Evolutionary conservation across 2,888 invertebrate genomes (phyloP).

Genomic region (Helleia helle): DNA sequence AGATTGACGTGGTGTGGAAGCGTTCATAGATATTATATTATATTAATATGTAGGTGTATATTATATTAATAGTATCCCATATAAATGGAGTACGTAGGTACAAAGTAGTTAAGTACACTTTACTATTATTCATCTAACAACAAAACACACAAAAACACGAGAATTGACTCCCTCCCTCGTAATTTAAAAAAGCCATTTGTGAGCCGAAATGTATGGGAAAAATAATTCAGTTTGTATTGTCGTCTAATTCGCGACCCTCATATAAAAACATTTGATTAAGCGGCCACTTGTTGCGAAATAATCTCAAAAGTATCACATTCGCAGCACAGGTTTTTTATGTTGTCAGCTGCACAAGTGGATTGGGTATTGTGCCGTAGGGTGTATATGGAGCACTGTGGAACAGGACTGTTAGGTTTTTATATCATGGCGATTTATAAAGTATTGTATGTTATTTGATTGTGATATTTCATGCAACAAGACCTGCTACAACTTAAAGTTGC

Average conservation of each 20-base stretch:
- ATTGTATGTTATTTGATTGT: too few relatives aligned
- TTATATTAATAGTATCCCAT: too few relatives aligned
- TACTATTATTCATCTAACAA: too few relatives aligned
- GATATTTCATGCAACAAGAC: too few relatives aligned
- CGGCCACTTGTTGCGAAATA: constrained; percentile 33
- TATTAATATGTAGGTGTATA: too few relatives aligned
- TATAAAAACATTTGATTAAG: constrained; percentile 6
- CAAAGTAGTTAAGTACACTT: too few relatives aligned
- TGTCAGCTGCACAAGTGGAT: constrained; percentile 65
- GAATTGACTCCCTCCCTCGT: neutral
- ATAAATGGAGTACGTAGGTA: too few relatives aligned
- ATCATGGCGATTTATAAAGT: too few relatives aligned
- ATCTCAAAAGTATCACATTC: constrained; percentile 19
- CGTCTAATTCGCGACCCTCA: neutral
- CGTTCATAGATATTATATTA: too few relatives aligned
- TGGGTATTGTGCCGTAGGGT: constrained; percentile 31
- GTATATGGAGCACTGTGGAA: constrained; percentile 19
- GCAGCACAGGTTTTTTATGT: constrained; percentile 41
- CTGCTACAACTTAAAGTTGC: too few relatives aligned
- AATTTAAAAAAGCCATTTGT: neutral
- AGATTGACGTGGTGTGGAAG: too few relatives aligned
- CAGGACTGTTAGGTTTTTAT: constrained; percentile 22
- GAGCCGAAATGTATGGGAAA: neutral
- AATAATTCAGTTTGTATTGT: neutral
- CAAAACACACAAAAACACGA: too few relatives aligned